Base-by-base conservation (phyloP, 2,797 vertebrate species). In the Parotocinclus haroldoi region DNA sequence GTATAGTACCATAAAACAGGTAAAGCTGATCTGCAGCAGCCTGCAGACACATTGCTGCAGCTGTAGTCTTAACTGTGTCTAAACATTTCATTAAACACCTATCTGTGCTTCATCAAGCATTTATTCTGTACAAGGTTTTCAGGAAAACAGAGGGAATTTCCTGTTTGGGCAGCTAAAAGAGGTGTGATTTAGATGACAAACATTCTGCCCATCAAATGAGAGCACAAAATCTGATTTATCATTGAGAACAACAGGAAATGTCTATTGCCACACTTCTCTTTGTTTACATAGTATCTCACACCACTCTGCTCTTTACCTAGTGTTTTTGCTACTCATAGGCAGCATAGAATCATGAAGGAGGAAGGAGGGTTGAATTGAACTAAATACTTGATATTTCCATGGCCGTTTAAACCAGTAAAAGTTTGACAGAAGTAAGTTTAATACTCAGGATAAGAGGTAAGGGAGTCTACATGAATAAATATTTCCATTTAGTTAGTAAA, bases 131-230 rank as follows among this genome's bases (percentile, higher is more conserved):
- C 4, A 58, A 27, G 36, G 14, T 14, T 50, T 65, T 71, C 16
- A 11, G 42, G 55, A 62, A 63, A n/a, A 4, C 42, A 8, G 14
- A 19, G 55, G 57, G 55, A 19, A 71, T 76, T 78, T 78, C 71
- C 76, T 76, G 74, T 76, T 75, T 76, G 69, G 68, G 51, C 60
- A 71, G 46, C 62, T 52, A 61, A 38, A 68, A 60, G 64, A 55
- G 65, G 57, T 37, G 52, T 44, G 61, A 71, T 61, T 71, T 58
- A 58, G 11, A 56, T 58, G 71, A 66, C 14, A 46, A 66, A 66
- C 60, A 27, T 65, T 27, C 59, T 17, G 17, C 14, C n/a, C 1
- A 9, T 71, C 68, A 54, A 76, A 69, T 63, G 44, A 18, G 16
- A 56, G 40, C 11, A 10, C 10, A n/a, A 54, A 38, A 45, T 37